Evolutionary conservation across 2,888 invertebrate species (phyloP).

Genomic region (Andrena praecox): DNA sequence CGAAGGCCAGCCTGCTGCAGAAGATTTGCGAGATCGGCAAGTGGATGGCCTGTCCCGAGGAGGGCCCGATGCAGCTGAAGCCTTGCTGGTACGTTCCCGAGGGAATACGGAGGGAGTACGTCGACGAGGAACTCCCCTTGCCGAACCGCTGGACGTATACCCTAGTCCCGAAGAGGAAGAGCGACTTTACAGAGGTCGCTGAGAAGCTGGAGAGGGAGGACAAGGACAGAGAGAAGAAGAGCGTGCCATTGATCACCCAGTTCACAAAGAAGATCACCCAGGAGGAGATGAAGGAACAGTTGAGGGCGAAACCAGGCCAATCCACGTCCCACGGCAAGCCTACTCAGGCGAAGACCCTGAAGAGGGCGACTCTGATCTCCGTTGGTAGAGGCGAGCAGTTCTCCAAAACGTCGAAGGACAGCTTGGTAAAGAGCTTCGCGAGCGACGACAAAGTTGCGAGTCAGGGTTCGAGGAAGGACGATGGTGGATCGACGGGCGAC

Average conservation of each 20-base stretch:
- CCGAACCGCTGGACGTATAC: constrained; percentile 87
- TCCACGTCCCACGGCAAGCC: constrained; percentile 46
- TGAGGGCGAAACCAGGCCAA: constrained; percentile 58
- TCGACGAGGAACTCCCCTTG: constrained; percentile 84
- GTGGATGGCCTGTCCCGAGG: constrained; percentile 87
- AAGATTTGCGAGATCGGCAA: constrained; percentile 88
- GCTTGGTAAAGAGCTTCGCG: constrained; percentile 62
- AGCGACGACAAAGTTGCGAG: neutral
- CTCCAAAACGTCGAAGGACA: constrained; percentile 71
- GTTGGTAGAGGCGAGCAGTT: constrained; percentile 77
- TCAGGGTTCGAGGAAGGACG: neutral
- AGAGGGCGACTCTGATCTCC: constrained; percentile 79
- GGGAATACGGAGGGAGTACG: constrained; percentile 86
- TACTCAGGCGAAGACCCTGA: constrained; percentile 72
- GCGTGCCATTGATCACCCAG: constrained; percentile 85
- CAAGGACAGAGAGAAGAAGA: constrained; percentile 77
- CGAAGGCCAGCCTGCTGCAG: constrained; percentile 85
- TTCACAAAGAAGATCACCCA: constrained; percentile 84
- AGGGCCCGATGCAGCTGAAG: constrained; percentile 86
- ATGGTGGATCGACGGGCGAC: neutral
- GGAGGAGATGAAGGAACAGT: constrained; percentile 81
- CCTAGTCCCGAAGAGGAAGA: constrained; percentile 72
- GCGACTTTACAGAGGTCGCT: constrained; percentile 53
- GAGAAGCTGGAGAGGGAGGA: constrained; percentile 67
- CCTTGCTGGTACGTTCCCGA: constrained; percentile 89